Conservation (phyloP, 2,113 vertebrate genomes). For the Coptodon bakossiorum region DNA sequence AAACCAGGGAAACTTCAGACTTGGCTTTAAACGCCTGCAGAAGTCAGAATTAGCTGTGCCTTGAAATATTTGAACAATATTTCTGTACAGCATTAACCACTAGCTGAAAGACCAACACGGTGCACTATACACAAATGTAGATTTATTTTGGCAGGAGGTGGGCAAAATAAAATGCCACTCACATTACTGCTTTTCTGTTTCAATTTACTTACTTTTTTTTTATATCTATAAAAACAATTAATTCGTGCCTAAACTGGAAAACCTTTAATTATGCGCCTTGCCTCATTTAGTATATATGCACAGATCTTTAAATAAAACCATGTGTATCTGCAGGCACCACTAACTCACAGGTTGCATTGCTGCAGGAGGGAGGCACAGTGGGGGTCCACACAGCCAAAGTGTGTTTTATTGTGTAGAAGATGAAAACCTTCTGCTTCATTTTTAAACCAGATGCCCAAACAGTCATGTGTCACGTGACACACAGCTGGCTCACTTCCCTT, state of each 20-base stretch:
- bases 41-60: not conserved
- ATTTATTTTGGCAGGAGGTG: not conserved
- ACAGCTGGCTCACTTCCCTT: not conserved
- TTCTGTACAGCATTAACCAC: not conserved
- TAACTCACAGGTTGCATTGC: not conserved
- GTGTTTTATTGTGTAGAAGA: not conserved
- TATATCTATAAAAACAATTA: not conserved
- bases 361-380: not conserved
- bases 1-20: not conserved
- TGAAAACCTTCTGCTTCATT: not conserved
- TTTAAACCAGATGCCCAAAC: not conserved
- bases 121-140: not conserved
- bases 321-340: not conserved
- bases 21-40: not conserved
- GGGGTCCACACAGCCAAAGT: not conserved
- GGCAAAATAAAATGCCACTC: not conserved
- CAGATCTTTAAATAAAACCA: not conserved
- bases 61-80: not conserved
- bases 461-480: accelerated
- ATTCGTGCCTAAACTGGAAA: not conserved
- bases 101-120: accelerated
- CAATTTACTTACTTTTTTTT: accelerated
- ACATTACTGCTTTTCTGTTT: accelerated
- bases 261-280: not conserved
- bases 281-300: not conserved